phyloP scores from a whole-genome alignment of 2,888 invertebrate species.

The Euspilapteryx auroguttella region DNA sequence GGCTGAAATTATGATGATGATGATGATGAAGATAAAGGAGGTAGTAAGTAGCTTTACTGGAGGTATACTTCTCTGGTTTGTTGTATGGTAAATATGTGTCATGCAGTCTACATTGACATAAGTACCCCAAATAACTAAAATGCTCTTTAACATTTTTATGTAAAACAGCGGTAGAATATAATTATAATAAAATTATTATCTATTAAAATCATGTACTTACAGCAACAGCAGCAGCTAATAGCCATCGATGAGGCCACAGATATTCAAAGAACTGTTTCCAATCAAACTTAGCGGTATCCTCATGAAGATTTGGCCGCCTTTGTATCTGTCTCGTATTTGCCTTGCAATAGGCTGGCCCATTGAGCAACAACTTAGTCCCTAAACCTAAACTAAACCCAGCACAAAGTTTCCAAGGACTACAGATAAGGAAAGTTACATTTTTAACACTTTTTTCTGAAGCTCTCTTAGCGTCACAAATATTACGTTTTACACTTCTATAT shows the following conservation, averaged over 20 bases:
- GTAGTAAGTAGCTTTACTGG: too few species aligned
- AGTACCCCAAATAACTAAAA: too few species aligned
- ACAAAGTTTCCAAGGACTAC: slow-evolving; percentile 47
- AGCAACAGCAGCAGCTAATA: slow-evolving; percentile 74
- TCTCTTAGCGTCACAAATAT: slow-evolving; percentile 24
- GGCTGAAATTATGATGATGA: too few species aligned
- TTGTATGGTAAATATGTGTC: too few species aligned
- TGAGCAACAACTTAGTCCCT: slow-evolving; percentile 25
- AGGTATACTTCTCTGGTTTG: too few species aligned
- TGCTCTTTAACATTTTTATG: too few species aligned
- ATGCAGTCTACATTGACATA: too few species aligned
- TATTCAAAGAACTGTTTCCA: slow-evolving; percentile 76
- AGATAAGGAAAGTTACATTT: slow-evolving; percentile 20
- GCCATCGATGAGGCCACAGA: slow-evolving; percentile 75
- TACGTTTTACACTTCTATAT: slow-evolving; percentile 22
- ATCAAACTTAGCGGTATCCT: slow-evolving; percentile 69
- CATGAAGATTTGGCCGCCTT: slow-evolving; percentile 45
- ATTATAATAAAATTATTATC: too few species aligned
- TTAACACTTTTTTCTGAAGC: slow-evolving; percentile 23
- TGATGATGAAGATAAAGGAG: too few species aligned
- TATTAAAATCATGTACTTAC: slow-evolving; percentile 71
- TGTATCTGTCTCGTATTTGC: slow-evolving; percentile 60
- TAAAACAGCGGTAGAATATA: too few species aligned
- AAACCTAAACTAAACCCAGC: slow-evolving; percentile 45
- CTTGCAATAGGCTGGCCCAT: slow-evolving; percentile 69